A percentile compares a stretch with the other conserved stretches of the same genome.
Conservation (phyloP, 92 coral and sea anemone genomes). For the Heteractis magnifica region DNA sequence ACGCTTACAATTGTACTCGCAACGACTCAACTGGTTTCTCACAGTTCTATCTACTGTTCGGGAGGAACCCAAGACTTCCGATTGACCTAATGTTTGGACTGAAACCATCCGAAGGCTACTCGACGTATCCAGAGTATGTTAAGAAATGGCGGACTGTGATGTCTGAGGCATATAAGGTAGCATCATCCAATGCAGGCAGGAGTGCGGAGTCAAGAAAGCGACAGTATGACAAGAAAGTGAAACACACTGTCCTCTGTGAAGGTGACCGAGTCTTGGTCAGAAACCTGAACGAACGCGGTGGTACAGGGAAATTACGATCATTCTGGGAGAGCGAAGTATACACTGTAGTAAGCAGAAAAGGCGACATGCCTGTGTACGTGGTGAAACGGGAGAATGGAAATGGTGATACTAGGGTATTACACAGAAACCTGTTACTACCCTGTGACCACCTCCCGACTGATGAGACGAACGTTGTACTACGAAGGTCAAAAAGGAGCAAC, state of each 20-base stretch:
- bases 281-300: constrained; percentile 50
- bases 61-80: not conserved
- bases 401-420: constrained; percentile 39
- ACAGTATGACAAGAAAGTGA: constrained; percentile 35
- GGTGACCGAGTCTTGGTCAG: constrained; percentile 44
- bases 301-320: constrained; percentile 38
- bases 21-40: not conserved
- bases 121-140: too few species aligned
- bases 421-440: constrained; percentile 42
- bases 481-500: not conserved
- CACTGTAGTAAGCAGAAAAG: constrained; percentile 43
- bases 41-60: not conserved
- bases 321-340: constrained; percentile 61
- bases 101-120: too few species aligned
- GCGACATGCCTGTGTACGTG: constrained; percentile 56
- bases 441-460: constrained; percentile 46
- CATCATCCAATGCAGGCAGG: constrained; percentile 30
- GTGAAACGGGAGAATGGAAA: constrained; percentile 47
- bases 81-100: not conserved
- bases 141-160: too few species aligned
- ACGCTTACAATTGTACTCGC: not conserved
- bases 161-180: too few species aligned
- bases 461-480: not conserved
- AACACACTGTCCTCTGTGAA: constrained; percentile 16
- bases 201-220: constrained; percentile 44